Evolutionary conservation across 1,140 invertebrate genomes (phyloP), one percentile per base, ranked within the genome.

Genomic region (Trypoxylus dichotomus): DNA sequence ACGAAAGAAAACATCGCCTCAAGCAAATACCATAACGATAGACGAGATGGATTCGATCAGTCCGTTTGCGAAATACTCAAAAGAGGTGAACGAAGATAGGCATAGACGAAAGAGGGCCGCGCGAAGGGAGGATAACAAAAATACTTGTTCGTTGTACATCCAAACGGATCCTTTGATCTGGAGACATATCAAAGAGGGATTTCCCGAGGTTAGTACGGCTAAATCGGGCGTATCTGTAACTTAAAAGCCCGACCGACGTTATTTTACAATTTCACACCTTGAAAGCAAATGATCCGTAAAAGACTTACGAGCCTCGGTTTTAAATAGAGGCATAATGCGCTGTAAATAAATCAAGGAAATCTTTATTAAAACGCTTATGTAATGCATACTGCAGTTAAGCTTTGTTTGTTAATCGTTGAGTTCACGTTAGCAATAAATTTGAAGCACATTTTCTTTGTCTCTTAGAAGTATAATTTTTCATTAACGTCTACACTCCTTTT

Each of bases 141-240:
- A 95, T 85, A 95, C 94, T 29, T 99, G 97, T 86, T 97, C 96
- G 37, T 91, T 99, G 15, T 99, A 96, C 86, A 97, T 99, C 85
- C 96, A 98, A 88, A 98, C 98, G 11, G 98, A 99, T 90, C 97
- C 97, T 79, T 92, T 98, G 77, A 94, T 99, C 84, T 99, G 97
- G 96, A 91, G 93, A 82, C 95, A 98, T 85, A 96, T 98, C 83
- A 87, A 91, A 80, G 91, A 92, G 82, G 90, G 90, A 29, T 92
- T 92, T 83, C 89, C 91, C 25, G 91, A 92, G 86, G 91, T 92
- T 85, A 89, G 89, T 77, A 25, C 7, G 60, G 19, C 8, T 63
- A 27, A 24, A 27, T 63, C 21, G 19, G 60, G 60, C 25, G 19
- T 25, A 27, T 63, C 2, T 24, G 21, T 63, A 10, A 27, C 25